Percentiles rank a stretch among this genome's conserved stretches.
Conservation (phyloP, 1,140 invertebrate species). For the Drosophila bifasciata region DNA sequence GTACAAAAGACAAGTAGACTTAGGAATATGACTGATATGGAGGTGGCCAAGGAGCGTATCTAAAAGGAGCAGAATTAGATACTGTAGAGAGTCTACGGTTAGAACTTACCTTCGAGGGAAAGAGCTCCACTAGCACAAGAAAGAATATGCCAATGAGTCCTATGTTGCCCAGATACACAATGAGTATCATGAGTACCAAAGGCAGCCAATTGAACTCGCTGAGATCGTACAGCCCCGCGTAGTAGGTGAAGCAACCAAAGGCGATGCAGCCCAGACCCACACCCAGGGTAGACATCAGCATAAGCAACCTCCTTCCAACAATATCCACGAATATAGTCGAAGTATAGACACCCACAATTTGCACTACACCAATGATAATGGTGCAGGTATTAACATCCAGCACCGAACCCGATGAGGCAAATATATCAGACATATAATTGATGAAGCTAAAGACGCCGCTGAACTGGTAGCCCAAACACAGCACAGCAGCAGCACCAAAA, state of each 20-base stretch:
- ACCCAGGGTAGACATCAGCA: slow-evolving; percentile 77
- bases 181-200: slow-evolving; percentile 58
- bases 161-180: slow-evolving; percentile 67
- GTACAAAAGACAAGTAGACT: slow-evolving; percentile 55
- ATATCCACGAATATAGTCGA: slow-evolving; percentile 78
- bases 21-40: slow-evolving; percentile 63
- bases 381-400: slow-evolving; percentile 87
- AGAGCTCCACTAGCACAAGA: slow-evolving; percentile 71
- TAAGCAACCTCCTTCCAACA: slow-evolving; percentile 70
- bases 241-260: slow-evolving; percentile 70
- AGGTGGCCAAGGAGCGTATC: slow-evolving; percentile 68
- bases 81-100: no score
- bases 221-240: slow-evolving; percentile 37
- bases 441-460: slow-evolving; percentile 86
- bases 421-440: slow-evolving; percentile 88
- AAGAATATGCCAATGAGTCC: slow-evolving; percentile 75
- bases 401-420: slow-evolving; percentile 86
- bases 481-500: slow-evolving; percentile 48
- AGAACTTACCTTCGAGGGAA: slow-evolving; percentile 70
- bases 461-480: slow-evolving; percentile 83
- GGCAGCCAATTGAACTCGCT: slow-evolving; percentile 70
- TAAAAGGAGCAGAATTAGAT: slow-evolving; percentile 4
- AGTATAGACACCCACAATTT: slow-evolving; percentile 70
- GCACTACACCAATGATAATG: slow-evolving; percentile 88
- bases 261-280: slow-evolving; percentile 63